These are phyloP conservation scores for Chaenodraco wilsoni DNA, from an alignment of 2,797 vertebrate genomes.

Conservation along the genomic window DNA sequence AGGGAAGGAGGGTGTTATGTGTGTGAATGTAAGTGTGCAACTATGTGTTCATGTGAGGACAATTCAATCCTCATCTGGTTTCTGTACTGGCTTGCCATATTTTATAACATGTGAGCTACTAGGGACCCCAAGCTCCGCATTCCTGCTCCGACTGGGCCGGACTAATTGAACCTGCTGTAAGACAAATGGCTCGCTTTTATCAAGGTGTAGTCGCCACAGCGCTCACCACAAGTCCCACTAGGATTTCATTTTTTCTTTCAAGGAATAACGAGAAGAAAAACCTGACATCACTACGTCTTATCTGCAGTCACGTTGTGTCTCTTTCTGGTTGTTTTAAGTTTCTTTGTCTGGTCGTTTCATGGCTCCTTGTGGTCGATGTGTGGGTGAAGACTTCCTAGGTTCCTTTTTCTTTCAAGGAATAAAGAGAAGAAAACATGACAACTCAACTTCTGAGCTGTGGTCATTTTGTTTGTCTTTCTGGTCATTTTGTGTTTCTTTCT, in stretches of 20 bases:
- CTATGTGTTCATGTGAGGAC: conserved; percentile 58
- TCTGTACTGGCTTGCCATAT: conserved; percentile 65
- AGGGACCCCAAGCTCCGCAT: conserved; percentile 45
- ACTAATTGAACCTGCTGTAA: conserved; percentile 26
- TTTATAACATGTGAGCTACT: conserved; percentile 46
- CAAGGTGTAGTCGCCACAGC: conserved; percentile 28
- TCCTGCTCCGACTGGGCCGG: conserved; percentile 20
- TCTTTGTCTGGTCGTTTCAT: too few species aligned
- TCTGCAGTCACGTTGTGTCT: too few species aligned
- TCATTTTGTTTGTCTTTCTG: too few species aligned
- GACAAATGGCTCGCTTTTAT: conserved; percentile 53
- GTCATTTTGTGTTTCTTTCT: too few species aligned
- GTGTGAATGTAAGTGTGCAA: neutral
- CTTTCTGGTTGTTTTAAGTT: too few species aligned
- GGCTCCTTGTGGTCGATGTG: too few species aligned
- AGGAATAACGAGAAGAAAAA: conserved; percentile 30
- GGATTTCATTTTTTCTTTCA: conserved; percentile 13
- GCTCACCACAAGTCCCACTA: conserved; percentile 15
- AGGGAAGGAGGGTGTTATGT: neutral
- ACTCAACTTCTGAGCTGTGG: too few species aligned
- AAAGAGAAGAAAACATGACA: too few species aligned
- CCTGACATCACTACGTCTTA: conserved; percentile 3
- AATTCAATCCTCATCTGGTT: conserved; percentile 74
- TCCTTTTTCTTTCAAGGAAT: too few species aligned
- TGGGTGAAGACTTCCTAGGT: too few species aligned